Conservation (phyloP, 2,797 vertebrate genomes). For the Melanotaenia parkinsoni region DNA sequence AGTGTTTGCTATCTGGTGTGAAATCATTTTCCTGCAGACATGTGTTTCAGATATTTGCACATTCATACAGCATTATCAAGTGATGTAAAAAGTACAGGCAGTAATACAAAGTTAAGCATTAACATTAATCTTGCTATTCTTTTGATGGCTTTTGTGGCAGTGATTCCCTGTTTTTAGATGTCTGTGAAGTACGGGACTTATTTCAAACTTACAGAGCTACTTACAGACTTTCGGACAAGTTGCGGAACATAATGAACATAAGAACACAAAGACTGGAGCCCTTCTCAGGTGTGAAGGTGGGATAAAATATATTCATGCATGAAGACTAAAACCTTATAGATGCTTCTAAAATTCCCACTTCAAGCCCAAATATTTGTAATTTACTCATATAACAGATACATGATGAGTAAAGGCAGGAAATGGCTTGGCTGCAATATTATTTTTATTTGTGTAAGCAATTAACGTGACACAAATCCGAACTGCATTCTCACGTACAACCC, state of each 20-base stretch:
- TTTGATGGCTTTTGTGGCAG: background rate
- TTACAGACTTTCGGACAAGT: too few relatives aligned
- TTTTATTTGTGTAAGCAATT: slow-evolving; percentile 22
- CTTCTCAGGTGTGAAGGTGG: too few relatives aligned
- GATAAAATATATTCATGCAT: too few relatives aligned
- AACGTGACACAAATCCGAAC: background rate
- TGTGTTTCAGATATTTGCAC: slow-evolving; percentile 63
- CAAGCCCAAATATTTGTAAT: too few relatives aligned
- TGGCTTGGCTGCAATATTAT: slow-evolving; percentile 3
- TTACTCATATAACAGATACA: too few relatives aligned
- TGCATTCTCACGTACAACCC: background rate
- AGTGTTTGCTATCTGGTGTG: slow-evolving; percentile 63
- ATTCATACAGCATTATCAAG: slow-evolving; percentile 25
- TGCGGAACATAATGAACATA: too few relatives aligned
- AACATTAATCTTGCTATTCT: background rate
- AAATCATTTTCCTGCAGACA: slow-evolving; percentile 59
- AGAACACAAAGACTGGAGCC: too few relatives aligned
- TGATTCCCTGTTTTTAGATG: background rate
- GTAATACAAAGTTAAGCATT: slow-evolving; percentile 28
- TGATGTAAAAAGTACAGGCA: slow-evolving; percentile 27
- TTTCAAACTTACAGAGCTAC: background rate
- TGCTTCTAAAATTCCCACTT: too few relatives aligned
- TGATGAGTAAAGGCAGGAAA: background rate
- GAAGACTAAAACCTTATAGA: too few relatives aligned
- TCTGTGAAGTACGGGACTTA: background rate